Conservation (phyloP, 2,797 vertebrate genomes). For the Dallia pectoralis region DNA sequence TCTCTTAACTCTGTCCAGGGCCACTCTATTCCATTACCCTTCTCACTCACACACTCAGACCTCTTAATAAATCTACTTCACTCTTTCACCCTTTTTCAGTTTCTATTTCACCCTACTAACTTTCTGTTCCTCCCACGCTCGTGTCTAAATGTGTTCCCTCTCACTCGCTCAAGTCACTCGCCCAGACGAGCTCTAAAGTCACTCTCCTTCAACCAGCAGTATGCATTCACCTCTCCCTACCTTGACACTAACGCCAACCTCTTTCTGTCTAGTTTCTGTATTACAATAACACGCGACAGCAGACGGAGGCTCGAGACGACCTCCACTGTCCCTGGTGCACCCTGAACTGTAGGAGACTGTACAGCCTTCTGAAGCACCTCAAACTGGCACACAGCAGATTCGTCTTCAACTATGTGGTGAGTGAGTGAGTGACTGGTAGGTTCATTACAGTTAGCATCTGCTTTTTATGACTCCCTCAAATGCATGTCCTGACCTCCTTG, state of each 20-base stretch:
- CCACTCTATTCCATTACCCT: not conserved
- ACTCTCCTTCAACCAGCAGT: too few species aligned
- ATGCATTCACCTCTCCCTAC: too few species aligned
- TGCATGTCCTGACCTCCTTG: not conserved
- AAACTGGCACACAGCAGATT: constrained; percentile 88
- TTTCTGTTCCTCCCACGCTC: too few species aligned
- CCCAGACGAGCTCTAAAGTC: too few species aligned
- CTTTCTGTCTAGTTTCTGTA: constrained; percentile 83
- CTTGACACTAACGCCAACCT: too few species aligned
- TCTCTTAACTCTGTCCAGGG: not conserved
- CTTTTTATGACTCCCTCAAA: too few species aligned
- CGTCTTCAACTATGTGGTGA: constrained; percentile 89
- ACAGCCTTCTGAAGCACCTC: constrained; percentile 89
- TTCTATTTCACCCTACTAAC: too few species aligned
- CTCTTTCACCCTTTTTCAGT: too few species aligned
- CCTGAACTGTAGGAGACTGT: constrained; percentile 95
- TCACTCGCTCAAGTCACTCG: too few species aligned
- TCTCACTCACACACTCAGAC: not conserved
- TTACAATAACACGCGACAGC: constrained; percentile 97
- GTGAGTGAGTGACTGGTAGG: constrained; percentile 14
- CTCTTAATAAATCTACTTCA: too few species aligned
- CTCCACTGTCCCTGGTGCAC: constrained; percentile 99
- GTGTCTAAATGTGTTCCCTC: too few species aligned
- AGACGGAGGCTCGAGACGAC: constrained; percentile 96
- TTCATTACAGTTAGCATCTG: too few species aligned